Base-by-base conservation (phyloP, 2,888 invertebrate genomes). In the Hydriomena furcata region DNA sequence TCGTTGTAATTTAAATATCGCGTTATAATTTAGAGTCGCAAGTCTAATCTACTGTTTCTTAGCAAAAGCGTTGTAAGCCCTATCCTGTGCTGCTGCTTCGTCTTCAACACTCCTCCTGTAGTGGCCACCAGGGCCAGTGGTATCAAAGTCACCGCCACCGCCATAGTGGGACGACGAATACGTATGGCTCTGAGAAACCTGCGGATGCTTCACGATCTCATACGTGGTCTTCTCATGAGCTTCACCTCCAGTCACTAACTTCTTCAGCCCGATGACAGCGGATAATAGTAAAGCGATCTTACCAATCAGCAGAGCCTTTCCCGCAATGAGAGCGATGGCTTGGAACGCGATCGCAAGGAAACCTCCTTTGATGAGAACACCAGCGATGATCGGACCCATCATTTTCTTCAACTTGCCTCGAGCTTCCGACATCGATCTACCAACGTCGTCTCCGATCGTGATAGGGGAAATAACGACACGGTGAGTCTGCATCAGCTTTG, bases 161-260 rank as follows among this genome's bases (percentile, higher is more conserved):
- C 94, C 93, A 62, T 93, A 93, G 66, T 94, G 93, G 40, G 93
- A 92, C 3, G 93, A 91, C 1, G 95, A 94, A 71, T 95, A 95
- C 3, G 94, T 93, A 71, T 96, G 95, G 64, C 93, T 93, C 73
- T 95, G 94, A 38, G 94, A 94, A 44, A 95, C 93, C 70, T 95
- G 94, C n/a, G 96, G 96, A 80, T 96, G 94, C 76, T 96, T 96
- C 43, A 96, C 94, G 62, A 96, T 95, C 82, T 96, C 96, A 61
- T 96, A 94, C 3, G 96, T 96, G 0, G 95, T 96, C 79, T 95
- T 95, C 68, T 95, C 95, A 51, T 94, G 92, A 10, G 93, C 92
- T 56, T 94, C 94, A 38, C 91, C 91, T 12, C 87, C 81, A 4
- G 93, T 92, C 20, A 96, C 93, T 23, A 96, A 85, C 67, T 96